A percentile compares a stretch with the other conserved stretches of the same genome.
These are phyloP conservation scores for Drosophila mojavensis DNA, from an alignment of 1,140 invertebrate genomes.

Conservation along the genomic window DNA sequence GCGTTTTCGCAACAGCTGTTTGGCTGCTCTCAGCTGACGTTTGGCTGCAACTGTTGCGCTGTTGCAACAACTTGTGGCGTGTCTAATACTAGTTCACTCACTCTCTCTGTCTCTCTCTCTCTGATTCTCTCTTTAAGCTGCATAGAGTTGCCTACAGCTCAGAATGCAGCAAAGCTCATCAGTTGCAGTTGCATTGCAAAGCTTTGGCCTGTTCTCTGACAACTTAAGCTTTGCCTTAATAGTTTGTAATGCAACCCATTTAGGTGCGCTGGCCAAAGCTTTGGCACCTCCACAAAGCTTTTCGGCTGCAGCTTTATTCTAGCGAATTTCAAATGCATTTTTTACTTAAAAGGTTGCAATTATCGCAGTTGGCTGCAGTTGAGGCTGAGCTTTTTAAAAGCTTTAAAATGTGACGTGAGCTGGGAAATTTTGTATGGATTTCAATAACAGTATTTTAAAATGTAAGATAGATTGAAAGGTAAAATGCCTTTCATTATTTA, in stretches of 20 bases:
- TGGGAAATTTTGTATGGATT: background rate
- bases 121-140: background rate
- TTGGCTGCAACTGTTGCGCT: conserved; percentile 64
- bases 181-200: conserved; percentile 31
- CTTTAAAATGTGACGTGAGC: background rate
- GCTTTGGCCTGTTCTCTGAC: conserved; percentile 2
- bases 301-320: conserved; percentile 28
- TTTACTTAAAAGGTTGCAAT: background rate
- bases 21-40: conserved; percentile 10
- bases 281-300: background rate
- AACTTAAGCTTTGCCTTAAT: conserved; percentile 21
- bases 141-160: conserved; percentile 20
- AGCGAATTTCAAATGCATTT: conserved; percentile 37
- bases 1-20: conserved; percentile 50
- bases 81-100: background rate
- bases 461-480: too few species aligned
- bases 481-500: too few species aligned
- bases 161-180: conserved; percentile 19
- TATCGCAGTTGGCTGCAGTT: background rate
- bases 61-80: conserved; percentile 69
- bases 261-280: conserved; percentile 8
- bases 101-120: conserved; percentile 7
- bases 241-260: conserved; percentile 34
- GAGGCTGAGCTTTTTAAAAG: conserved; percentile 31
- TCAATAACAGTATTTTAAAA: too few species aligned